These are phyloP conservation scores for Knipowitschia caucasica DNA, from an alignment of 2,797 vertebrate species.

Conservation along the genomic window DNA sequence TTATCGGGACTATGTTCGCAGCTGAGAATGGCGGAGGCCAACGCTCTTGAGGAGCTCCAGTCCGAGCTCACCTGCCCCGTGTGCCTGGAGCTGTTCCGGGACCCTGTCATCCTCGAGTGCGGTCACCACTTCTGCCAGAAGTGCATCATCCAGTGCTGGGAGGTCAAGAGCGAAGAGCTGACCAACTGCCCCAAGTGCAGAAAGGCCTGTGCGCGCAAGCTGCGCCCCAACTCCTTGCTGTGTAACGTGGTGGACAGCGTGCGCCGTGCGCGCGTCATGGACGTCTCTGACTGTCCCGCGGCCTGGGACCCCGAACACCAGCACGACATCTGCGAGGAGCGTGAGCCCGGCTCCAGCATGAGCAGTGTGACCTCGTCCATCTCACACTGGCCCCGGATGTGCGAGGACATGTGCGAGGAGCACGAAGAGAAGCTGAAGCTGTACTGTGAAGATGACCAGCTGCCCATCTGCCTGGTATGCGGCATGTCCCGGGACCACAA, in stretches of 20 bases:
- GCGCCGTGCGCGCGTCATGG: constrained; percentile 58
- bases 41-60: constrained; percentile 70
- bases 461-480: constrained; percentile 75
- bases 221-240: constrained; percentile 73
- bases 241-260: constrained; percentile 77
- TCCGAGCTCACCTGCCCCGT: constrained; percentile 75
- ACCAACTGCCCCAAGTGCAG: constrained; percentile 71
- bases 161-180: constrained; percentile 65
- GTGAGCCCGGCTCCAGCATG: constrained; percentile 59
- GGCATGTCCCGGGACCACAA: constrained; percentile 77
- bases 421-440: constrained; percentile 78
- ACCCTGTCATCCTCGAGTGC: constrained; percentile 76
- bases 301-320: constrained; percentile 3
- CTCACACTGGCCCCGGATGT: constrained; percentile 52
- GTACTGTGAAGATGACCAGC: constrained; percentile 77
- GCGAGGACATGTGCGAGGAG: constrained; percentile 66
- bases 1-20: constrained; percentile 32
- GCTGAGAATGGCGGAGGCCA: constrained; percentile 63
- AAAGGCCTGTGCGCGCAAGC: constrained; percentile 60
- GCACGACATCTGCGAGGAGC: constrained; percentile 45
- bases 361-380: constrained; percentile 57
- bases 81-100: constrained; percentile 72
- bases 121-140: constrained; percentile 75
- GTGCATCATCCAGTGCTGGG: constrained; percentile 76
- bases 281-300: constrained; percentile 13